phyloP scores from a whole-genome alignment of 2,888 invertebrate genomes.

The Sinopyrophorus schimmeli region DNA sequence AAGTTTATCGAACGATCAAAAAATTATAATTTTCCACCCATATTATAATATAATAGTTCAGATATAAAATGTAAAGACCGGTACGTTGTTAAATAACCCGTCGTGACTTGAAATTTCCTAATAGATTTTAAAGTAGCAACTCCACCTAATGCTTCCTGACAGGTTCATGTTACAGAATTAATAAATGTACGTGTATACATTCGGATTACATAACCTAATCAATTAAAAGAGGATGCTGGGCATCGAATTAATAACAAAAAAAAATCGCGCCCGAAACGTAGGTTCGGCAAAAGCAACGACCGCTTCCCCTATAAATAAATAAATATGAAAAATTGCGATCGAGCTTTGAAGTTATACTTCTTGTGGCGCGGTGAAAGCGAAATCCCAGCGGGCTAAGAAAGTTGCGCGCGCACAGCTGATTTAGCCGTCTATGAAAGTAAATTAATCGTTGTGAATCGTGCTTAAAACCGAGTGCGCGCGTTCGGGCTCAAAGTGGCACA shows the following conservation, averaged over 20 bases:
- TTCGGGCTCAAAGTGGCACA: no score
- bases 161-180: conserved; percentile 23
- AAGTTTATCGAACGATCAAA: conserved; percentile 14
- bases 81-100: conserved; percentile 27
- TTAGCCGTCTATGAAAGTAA: no score
- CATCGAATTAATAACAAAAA: conserved; percentile 4
- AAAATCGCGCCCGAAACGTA: conserved; percentile 2
- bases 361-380: no score
- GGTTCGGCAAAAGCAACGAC: no score
- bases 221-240: no score
- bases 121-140: conserved; percentile 27
- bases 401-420: no score
- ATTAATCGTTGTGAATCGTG: no score
- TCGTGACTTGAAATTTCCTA: conserved; percentile 30
- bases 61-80: conserved; percentile 23
- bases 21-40: conserved; percentile 21
- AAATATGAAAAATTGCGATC: no score
- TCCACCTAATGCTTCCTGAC: conserved; percentile 26
- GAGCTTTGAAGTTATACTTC: no score
- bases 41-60: conserved; percentile 20
- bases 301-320: no score
- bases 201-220: conserved; percentile 9
- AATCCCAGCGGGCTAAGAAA: no score
- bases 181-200: conserved; percentile 15
- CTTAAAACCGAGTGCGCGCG: no score